A percentile compares a stretch with the other conserved stretches of the same genome.
Evolutionary conservation across 2,113 vertebrate genomes (phyloP).

Genomic region (Psettodes erumei): DNA sequence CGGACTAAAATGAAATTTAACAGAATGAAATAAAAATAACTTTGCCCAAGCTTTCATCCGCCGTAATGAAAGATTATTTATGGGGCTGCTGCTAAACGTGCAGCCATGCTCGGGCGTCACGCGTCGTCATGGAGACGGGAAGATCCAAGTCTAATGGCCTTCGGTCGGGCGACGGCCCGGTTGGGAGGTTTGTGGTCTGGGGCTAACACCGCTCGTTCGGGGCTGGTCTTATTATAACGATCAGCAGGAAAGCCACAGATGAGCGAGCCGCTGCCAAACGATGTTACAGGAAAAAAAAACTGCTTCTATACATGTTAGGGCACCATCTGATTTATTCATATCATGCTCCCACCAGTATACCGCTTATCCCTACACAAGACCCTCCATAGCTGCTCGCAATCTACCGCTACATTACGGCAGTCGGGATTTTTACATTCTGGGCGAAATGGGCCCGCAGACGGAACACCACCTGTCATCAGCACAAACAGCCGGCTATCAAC

Average conservation of each 20-base stretch:
- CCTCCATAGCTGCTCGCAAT: slow-evolving; percentile 37
- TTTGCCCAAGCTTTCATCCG: slow-evolving; percentile 18
- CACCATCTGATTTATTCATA: slow-evolving; percentile 65
- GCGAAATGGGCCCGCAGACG: slow-evolving; percentile 58
- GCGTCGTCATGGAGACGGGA: slow-evolving; percentile 9
- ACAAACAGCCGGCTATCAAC: slow-evolving; percentile 66
- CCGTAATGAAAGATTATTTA: slow-evolving; percentile 18
- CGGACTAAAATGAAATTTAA: slow-evolving; percentile 35
- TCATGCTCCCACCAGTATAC: slow-evolving; percentile 17
- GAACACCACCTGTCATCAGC: slow-evolving; percentile 70
- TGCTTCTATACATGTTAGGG: slow-evolving; percentile 23
- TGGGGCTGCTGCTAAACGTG: slow-evolving; percentile 6
- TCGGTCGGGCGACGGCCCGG: slow-evolving; percentile 25
- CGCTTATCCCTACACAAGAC: slow-evolving; percentile 42
- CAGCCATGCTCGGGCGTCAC: slow-evolving; percentile 1
- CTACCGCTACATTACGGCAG: slow-evolving; percentile 44
- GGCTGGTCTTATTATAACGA: slow-evolving; percentile 53
- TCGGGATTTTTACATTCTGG: slow-evolving; percentile 49
- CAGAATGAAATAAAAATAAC: slow-evolving; percentile 37
- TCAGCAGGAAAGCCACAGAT: slow-evolving; percentile 49
- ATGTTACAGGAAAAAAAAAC: slow-evolving; percentile 23
- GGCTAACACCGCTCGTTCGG: slow-evolving; percentile 45
- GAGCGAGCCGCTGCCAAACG: slow-evolving; percentile 41
- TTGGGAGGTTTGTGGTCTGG: slow-evolving; percentile 45
- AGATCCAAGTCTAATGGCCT: slow-evolving; percentile 29